These are phyloP conservation scores for Malacoctenus gilli DNA, from an alignment of 2,797 vertebrate species.

Conservation along the genomic window DNA sequence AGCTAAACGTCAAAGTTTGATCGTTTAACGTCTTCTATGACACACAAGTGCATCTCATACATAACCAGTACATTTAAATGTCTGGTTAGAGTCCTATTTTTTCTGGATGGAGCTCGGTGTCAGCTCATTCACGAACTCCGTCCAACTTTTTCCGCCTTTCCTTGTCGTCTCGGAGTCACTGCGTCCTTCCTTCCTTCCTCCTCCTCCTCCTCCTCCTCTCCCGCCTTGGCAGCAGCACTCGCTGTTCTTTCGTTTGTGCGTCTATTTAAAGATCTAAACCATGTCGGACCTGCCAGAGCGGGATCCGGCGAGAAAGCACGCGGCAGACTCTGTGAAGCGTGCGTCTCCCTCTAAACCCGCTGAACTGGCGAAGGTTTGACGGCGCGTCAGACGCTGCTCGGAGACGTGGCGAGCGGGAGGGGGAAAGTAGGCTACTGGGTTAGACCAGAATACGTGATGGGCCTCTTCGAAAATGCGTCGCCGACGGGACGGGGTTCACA, in stretches of 20 bases:
- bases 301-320: slow-evolving; percentile 22
- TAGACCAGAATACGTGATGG: slow-evolving; percentile 57
- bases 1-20: too few relatives aligned
- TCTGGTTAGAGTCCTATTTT: too few relatives aligned
- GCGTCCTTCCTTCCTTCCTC: neutral
- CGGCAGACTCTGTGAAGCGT: slow-evolving; percentile 34
- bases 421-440: slow-evolving; percentile 62
- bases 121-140: too few relatives aligned
- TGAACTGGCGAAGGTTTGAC: slow-evolving; percentile 54
- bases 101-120: too few relatives aligned
- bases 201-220: slow-evolving; percentile 21
- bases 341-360: slow-evolving; percentile 39
- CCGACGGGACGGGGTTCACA: slow-evolving; percentile 21
- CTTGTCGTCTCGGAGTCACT: too few relatives aligned
- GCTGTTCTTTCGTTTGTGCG: slow-evolving; percentile 45
- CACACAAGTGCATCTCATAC: too few relatives aligned
- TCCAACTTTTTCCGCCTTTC: too few relatives aligned
- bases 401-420: slow-evolving; percentile 36
- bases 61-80: too few relatives aligned
- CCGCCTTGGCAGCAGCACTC: slow-evolving; percentile 41
- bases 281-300: too few relatives aligned
- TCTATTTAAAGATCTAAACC: slow-evolving; percentile 66
- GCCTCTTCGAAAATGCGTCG: slow-evolving; percentile 51
- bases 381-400: slow-evolving; percentile 26
- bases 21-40: too few relatives aligned